Percentiles rank a stretch among this genome's conserved stretches.
Evolutionary conservation across 92 coral and sea anemone species (phyloP).

Genomic region (Virgularia gustaviana): DNA sequence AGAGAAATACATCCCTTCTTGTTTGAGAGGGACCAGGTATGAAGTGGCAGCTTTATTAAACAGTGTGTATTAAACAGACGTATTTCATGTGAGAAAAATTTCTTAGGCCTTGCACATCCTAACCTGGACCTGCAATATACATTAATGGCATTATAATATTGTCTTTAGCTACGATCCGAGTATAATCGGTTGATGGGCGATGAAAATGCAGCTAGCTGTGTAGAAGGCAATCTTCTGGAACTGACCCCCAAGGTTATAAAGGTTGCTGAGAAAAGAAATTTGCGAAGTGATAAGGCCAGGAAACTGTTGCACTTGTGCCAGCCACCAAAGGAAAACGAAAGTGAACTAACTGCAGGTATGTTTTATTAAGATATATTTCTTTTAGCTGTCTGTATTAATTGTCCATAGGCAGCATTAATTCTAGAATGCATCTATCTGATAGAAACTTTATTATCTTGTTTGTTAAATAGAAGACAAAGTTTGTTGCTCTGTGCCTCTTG

Average conservation of each 20-base stretch:
- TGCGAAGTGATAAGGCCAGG: background rate
- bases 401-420: background rate
- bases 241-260: background rate
- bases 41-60: background rate
- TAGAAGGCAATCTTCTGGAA: background rate
- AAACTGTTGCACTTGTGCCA: background rate
- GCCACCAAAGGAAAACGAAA: background rate
- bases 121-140: background rate
- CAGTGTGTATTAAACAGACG: too few species aligned
- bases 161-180: conserved; percentile 3
- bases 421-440: background rate
- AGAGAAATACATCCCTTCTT: conserved; percentile 28
- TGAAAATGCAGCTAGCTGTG: background rate
- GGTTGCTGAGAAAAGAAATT: background rate
- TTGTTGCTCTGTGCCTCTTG: conserved; percentile 1
- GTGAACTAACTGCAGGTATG: background rate
- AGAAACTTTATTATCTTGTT: background rate
- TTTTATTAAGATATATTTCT: background rate
- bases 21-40: conserved; percentile 23
- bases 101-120: background rate
- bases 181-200: conserved; percentile 33
- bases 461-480: conserved; percentile 1
- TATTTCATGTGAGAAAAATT: background rate
- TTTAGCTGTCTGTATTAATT: background rate
- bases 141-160: background rate